A percentile compares a stretch with the other conserved stretches of the same genome.
Evolutionary conservation across 1,140 invertebrate species (phyloP).

Genomic region (Panonychus citri): DNA sequence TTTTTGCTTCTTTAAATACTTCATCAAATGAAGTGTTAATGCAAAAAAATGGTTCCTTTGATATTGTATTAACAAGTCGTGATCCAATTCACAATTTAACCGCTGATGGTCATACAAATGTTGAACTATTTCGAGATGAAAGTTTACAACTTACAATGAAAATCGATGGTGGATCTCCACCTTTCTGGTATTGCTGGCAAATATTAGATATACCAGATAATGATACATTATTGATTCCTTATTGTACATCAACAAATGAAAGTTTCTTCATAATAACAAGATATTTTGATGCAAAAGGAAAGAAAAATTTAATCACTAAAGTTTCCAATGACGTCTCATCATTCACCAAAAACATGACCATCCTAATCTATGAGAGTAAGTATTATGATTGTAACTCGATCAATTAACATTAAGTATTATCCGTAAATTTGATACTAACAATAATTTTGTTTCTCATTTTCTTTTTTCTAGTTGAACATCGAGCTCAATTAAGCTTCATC

Average conservation of each 20-base stretch:
- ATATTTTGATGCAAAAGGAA: conserved; percentile 37
- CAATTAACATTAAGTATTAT: no score
- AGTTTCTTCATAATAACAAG: conserved; percentile 37
- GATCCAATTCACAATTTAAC: background rate
- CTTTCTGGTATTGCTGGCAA: background rate
- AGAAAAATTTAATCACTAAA: conserved; percentile 45
- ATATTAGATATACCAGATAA: background rate
- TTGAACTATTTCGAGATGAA: background rate
- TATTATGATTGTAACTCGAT: no score
- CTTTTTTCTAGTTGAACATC: conserved; percentile 36
- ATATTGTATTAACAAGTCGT: background rate
- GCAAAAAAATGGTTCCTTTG: background rate
- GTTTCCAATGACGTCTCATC: conserved; percentile 44
- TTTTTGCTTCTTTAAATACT: background rate
- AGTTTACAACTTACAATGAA: background rate
- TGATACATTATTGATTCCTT: background rate
- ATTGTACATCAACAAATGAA: conserved; percentile 16
- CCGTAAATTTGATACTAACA: background rate
- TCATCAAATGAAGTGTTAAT: background rate
- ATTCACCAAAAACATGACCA: conserved; percentile 36
- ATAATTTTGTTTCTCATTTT: conserved; percentile 12
- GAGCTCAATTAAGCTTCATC: conserved; percentile 55
- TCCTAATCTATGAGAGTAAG: conserved; percentile 56
- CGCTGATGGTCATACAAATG: background rate
- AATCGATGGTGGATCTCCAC: background rate